Evolutionary conservation across 2,888 invertebrate genomes (phyloP), one percentile per base, ranked within the genome.

Genomic region (Leucoptera coffeella): DNA sequence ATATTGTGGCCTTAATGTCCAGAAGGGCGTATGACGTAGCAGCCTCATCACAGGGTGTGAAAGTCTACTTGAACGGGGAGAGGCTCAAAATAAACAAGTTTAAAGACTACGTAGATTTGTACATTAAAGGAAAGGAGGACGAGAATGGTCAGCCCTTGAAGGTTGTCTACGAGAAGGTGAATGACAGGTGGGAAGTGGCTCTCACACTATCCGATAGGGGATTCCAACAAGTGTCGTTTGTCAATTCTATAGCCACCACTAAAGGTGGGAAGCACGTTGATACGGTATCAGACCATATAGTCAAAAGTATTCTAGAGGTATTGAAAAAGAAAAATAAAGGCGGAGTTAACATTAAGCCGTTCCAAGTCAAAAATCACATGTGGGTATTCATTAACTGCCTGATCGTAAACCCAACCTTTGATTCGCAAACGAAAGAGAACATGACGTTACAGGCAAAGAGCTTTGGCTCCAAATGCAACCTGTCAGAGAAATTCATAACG

Each of bases 191-290:
- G 99, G 97, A 99, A 71, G 82, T 99, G 2, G 99, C 91, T 2
- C 64, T 94, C 3, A 84, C 93, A 3, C 57, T 87, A 4, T 96
- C 96, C 9, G 77, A 77, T 39, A 75, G 74, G 34, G 90, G 89
- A 12, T 95, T 91, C 55, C 95, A 96, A 52, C 97, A 99, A 59
- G 88, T 97, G 37, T 97, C 97, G 7, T 99, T 99, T 59, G 99
- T 97, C 3, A 99, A 99, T 69, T 94, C 94, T 32, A 99, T 99
- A 41, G 95, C 97, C 12, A 99, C 99, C 1, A 90, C 91, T 1
- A 99, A 99, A 75, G 99, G 99, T 34, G 99, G 99, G 6, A 80
- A 94, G 27, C 99, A 99, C 52, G 92, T 97, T 5, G 99, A 99
- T 58, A 83, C 95, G 44, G 84, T 99, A 2, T 74, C 86, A 0